Evolutionary conservation across 2,113 vertebrate genomes (phyloP).

Genomic region (Eptesicus fuscus): DNA sequence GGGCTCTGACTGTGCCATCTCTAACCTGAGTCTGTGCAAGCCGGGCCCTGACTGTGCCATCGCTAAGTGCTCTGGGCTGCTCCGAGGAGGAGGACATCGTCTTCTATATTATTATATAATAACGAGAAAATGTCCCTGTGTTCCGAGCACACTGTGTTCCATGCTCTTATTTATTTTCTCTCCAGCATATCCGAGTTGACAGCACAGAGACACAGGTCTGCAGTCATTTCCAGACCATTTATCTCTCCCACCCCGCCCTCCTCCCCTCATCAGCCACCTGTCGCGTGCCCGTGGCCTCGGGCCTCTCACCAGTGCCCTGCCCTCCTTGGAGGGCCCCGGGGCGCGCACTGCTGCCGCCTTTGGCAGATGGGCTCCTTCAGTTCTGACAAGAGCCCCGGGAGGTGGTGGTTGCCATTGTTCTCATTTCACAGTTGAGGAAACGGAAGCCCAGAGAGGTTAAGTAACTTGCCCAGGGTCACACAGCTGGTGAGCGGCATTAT

Average conservation of each 20-base stretch:
- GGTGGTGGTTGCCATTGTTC: neutral
- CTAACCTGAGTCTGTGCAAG: neutral
- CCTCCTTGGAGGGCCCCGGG: rapidly evolving
- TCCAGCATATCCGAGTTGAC: slow-evolving; percentile 16
- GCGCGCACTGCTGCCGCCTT: neutral
- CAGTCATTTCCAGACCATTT: neutral
- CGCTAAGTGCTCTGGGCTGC: slow-evolving; percentile 32
- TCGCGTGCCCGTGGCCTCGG: neutral
- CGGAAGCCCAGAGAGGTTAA: neutral
- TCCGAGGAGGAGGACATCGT: neutral
- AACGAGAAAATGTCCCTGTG: slow-evolving; percentile 27
- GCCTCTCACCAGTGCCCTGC: neutral
- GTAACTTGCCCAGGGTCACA: neutral
- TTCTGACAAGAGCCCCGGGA: neutral
- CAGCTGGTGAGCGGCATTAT: neutral
- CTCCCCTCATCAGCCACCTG: neutral
- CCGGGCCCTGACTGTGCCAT: neutral
- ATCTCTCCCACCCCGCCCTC: neutral
- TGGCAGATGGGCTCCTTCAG: rapidly evolving
- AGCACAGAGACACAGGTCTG: neutral
- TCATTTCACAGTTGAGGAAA: neutral
- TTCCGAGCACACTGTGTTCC: slow-evolving; percentile 18
- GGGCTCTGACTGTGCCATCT: too few relatives aligned
- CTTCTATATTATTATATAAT: slow-evolving; percentile 32
- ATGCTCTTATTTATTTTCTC: neutral